phyloP scores from a whole-genome alignment of 2,113 vertebrate species.

The Brienomyrus longianalis region DNA sequence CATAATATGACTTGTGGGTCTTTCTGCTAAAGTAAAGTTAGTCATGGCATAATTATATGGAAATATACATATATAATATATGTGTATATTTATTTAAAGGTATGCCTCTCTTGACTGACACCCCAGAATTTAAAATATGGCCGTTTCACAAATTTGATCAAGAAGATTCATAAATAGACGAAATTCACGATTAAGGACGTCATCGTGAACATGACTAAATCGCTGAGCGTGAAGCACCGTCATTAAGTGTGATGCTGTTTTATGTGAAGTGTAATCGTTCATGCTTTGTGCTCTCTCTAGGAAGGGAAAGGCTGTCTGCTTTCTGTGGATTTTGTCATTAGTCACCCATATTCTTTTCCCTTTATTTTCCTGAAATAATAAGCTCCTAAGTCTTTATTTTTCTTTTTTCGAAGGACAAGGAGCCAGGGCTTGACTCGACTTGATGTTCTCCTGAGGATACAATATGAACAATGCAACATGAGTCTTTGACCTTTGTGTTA shows the following conservation, averaged over 20 bases:
- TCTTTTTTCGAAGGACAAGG: neutral
- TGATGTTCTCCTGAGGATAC: neutral
- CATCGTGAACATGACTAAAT: neutral
- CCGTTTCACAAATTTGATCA: neutral
- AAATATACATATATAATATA: conserved; percentile 62
- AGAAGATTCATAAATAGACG: neutral
- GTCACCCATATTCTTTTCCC: neutral
- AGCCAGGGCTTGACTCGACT: conserved; percentile 6
- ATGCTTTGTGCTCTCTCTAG: neutral
- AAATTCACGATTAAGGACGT: neutral
- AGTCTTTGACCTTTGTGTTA: conserved; percentile 14
- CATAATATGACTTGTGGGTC: conserved; percentile 73
- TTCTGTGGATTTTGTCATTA: neutral
- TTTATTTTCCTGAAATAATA: neutral
- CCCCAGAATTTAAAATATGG: neutral
- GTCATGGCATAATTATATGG: conserved; percentile 95
- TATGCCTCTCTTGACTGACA: neutral
- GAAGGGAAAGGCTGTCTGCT: neutral
- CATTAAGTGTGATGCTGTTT: neutral
- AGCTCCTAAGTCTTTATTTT: neutral
- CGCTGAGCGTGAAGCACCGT: neutral
- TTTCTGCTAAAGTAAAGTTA: conserved; percentile 85
- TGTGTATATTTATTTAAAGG: neutral
- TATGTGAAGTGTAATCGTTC: neutral
- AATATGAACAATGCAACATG: conserved; percentile 8